Evolutionary conservation across 2,888 invertebrate species (phyloP).

Genomic region (Petrophora chlorosata): DNA sequence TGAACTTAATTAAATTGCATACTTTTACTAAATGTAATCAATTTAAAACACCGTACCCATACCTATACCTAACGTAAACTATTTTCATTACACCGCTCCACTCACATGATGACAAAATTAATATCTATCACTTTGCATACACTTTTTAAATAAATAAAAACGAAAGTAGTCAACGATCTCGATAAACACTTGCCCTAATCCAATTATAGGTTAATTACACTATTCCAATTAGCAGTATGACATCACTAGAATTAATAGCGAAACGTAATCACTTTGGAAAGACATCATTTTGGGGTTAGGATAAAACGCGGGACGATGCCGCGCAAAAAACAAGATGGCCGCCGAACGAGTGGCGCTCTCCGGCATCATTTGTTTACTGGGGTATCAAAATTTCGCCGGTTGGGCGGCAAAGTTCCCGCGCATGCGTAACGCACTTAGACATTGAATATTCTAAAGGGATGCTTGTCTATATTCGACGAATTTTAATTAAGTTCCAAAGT

Average conservation of each 20-base stretch:
- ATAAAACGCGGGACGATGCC: conserved; percentile 14
- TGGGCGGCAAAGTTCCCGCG: conserved; percentile 6
- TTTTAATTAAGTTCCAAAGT: conserved; percentile 24
- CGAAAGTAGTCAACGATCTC: not conserved
- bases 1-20: too few relatives aligned
- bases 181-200: conserved; percentile 6
- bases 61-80: not conserved
- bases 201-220: conserved; percentile 10
- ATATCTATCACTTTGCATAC: not conserved
- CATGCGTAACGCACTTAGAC: conserved; percentile 15
- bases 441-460: conserved; percentile 22
- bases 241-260: conserved; percentile 11
- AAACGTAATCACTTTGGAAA: conserved; percentile 9
- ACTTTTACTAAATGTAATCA: too few relatives aligned
- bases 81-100: not conserved
- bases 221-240: conserved; percentile 14
- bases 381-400: not conserved
- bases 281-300: conserved; percentile 13
- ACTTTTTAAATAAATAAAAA: conserved; percentile 2
- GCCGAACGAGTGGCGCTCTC: conserved; percentile 7
- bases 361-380: conserved; percentile 24
- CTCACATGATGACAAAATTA: conserved; percentile 1
- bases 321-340: conserved; percentile 19
- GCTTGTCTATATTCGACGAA: conserved; percentile 18
- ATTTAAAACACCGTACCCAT: too few relatives aligned